phyloP scores from a whole-genome alignment of 1,140 invertebrate genomes.

The Monochamus saltuarius region DNA sequence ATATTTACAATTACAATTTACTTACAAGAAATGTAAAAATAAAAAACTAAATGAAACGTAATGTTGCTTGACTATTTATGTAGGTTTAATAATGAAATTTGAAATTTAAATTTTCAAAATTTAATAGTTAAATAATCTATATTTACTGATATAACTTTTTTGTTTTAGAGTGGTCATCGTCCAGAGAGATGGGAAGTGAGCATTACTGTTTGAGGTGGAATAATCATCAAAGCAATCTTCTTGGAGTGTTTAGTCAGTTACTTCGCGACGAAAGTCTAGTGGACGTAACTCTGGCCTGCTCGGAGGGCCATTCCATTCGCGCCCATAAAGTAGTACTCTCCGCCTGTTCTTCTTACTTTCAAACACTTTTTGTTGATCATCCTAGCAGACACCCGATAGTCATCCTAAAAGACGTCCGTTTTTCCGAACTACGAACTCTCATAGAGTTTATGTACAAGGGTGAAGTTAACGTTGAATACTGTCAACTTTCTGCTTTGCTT shows the following conservation, averaged over 20 bases:
- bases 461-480: slow-evolving; percentile 92
- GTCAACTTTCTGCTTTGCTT: slow-evolving; percentile 84
- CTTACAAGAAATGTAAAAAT: too few species aligned
- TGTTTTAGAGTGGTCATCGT: slow-evolving; percentile 80
- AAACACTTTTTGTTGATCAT: slow-evolving; percentile 84
- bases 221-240: slow-evolving; percentile 94
- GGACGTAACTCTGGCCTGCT: slow-evolving; percentile 92
- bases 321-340: slow-evolving; percentile 94
- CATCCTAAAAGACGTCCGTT: slow-evolving; percentile 90
- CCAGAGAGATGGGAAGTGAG: slow-evolving; percentile 84
- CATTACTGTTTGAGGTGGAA: slow-evolving; percentile 95
- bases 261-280: slow-evolving; percentile 91
- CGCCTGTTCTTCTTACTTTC: slow-evolving; percentile 93
- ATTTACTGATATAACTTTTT: slow-evolving; percentile 13
- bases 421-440: slow-evolving; percentile 84
- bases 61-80: too few species aligned
- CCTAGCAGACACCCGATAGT: slow-evolving; percentile 90
- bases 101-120: too few species aligned
- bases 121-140: too few species aligned
- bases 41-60: too few species aligned
- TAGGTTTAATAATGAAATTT: too few species aligned
- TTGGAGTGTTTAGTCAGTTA: slow-evolving; percentile 92
- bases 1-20: too few species aligned
- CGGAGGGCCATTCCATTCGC: slow-evolving; percentile 89
- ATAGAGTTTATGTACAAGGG: slow-evolving; percentile 97